Base-by-base conservation (phyloP, 2,113 vertebrate genomes). In the Scortum barcoo region DNA sequence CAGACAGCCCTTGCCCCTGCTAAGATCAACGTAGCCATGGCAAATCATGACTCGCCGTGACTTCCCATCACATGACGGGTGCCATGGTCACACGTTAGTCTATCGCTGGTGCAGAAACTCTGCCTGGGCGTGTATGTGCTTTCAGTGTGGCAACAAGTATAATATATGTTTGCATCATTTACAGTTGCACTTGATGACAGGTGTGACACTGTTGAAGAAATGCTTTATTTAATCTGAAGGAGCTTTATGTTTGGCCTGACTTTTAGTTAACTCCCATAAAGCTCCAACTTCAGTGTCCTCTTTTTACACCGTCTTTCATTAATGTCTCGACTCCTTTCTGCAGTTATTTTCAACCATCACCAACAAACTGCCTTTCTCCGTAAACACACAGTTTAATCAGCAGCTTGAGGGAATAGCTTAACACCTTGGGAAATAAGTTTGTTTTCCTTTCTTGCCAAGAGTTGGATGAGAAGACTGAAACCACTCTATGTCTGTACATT, bases 11-110 rank as follows among this genome's bases (percentile, higher is more conserved):
- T 19, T 28, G n/a, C 44, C 40, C 42, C 53, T 7, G 40, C 40
- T 58, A 51, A 58, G 38, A 80, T 69, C 40, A 72, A 60, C 40
- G 30, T 36, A 72, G 26, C 60, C 62, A 36, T n/a, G 36, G 26
- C 33, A 33, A 51, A 54, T 73, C 62, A 77, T 76, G 71, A 78
- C 54, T 72, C 76, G 86, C 28, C 42, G 3, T 48, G 62, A 81
- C 82, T 87, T 88, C 53, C 56, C 53, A 2, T 92, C 89, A 62
- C 20, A 77, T 71, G 85, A 74, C 58, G 9, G 3, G 61, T 46
- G 30, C 9, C 44, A 17, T 20, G 68, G 65, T 48, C 4, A 44
- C 20, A 51, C 40, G 44, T 46, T 11, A 42, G 26, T 44, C 28
- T 12, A 5, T 50, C 33, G n/a, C n/a, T 51, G n/a, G 19, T 56